Percentiles rank a stretch among this genome's conserved stretches.
Conservation (phyloP, 1,140 invertebrate species). For the Platyura marginata region DNA sequence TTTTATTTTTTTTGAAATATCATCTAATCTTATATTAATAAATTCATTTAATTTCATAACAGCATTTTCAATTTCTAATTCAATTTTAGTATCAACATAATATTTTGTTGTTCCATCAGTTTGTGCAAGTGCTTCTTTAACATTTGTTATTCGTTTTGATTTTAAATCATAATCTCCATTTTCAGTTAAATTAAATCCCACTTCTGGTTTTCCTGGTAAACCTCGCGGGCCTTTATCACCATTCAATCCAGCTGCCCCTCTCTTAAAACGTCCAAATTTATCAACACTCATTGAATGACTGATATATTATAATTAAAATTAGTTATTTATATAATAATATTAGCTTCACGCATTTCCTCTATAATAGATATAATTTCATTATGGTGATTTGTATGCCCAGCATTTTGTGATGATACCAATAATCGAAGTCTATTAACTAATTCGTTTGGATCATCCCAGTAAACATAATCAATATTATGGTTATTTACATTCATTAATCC, state of each 20-base stretch:
- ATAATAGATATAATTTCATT: conserved; percentile 22
- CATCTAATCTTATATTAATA: no score
- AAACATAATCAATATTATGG: conserved; percentile 12
- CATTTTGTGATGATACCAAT: conserved; percentile 14
- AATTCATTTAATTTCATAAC: no score
- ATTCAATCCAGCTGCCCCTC: not conserved
- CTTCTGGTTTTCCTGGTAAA: conserved; percentile 3
- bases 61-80: no score
- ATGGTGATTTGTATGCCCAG: conserved; percentile 15
- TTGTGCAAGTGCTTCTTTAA: conserved; percentile 1
- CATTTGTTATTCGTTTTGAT: conserved; percentile 7
- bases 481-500: not conserved
- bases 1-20: no score
- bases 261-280: conserved; percentile 8
- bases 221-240: not conserved
- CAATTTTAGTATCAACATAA: conserved; percentile 2
- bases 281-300: conserved; percentile 13
- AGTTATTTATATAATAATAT: conserved; percentile 3
- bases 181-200: conserved; percentile 6
- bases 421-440: conserved; percentile 17
- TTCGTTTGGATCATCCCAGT: conserved; percentile 24
- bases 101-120: conserved; percentile 2
- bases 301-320: no score
- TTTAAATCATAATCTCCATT: conserved; percentile 6
- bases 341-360: conserved; percentile 6